Base-by-base conservation (phyloP, 2,888 invertebrate species). In the Congeria kusceri region DNA sequence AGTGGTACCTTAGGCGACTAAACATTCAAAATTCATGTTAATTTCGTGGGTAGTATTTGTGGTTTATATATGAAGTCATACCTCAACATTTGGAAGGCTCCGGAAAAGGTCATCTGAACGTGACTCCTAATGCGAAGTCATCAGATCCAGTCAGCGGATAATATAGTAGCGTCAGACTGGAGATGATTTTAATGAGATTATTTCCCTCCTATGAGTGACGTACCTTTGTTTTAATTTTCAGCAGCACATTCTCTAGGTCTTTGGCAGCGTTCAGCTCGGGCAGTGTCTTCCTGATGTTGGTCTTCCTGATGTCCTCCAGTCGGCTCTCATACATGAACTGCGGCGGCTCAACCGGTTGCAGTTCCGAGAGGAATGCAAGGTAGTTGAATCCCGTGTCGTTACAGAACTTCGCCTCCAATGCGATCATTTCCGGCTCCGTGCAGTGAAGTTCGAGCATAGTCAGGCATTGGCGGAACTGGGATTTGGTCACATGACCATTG, bases 351-450 rank as follows among this genome's bases (percentile, higher is more conserved):
- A 73, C 65, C 9, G 93, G 92, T 67, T 93, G 87, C 18, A 94
- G 90, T 29, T 92, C 92, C 11, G 85, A 73, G 47, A 93, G 86
- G 88, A 93, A 93, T 28, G 88, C 86, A 32, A 87, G 32, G 86
- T 93, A 93, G 87, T 93, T 90, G 83, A 93, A 91, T 20, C 93
- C 93, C 3, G 86, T 82, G 72, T 93, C 93, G 77, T 93, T 91
- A 76, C 91, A 90, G 87, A 91, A 93, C 58, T 89, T 89, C 4
- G 93, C 92, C 73, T 93, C 93, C 5, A 93, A 80, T 13, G 92
- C 91, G 25, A 86, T 85, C 90, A 92, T 91, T 78, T 93, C 93
- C 13, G 86, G 87, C 65, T 91, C 91, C 15, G 87, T 88, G 58
- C 89, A 80, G 57, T 90, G 88, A 18, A 93, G 86, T 57, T 92